Conservation (phyloP, 1,140 invertebrate genomes). For the Diabrotica undecimpunctata region DNA sequence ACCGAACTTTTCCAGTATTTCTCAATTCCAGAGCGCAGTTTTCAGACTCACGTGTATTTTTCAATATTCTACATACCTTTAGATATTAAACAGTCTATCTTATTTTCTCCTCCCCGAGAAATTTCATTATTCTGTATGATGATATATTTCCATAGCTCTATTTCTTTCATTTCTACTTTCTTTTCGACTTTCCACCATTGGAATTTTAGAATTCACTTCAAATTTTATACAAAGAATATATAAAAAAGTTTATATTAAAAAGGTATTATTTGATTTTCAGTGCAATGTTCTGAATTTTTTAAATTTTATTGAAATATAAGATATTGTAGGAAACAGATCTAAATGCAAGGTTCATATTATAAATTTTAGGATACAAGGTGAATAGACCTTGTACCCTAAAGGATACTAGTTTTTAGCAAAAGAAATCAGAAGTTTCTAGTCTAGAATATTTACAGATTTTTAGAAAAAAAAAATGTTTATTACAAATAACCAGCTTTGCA, state of each 20-base stretch:
- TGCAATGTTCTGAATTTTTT: not conserved
- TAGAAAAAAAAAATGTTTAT: too few relatives aligned
- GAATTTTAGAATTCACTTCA: constrained; percentile 10
- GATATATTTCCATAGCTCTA: constrained; percentile 37
- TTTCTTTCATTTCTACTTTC: constrained; percentile 16
- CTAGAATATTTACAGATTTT: too few relatives aligned
- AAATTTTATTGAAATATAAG: too few relatives aligned
- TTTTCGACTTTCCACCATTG: constrained; percentile 6
- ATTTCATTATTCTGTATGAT: constrained; percentile 44
- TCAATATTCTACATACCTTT: constrained; percentile 42
- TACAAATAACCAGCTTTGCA: too few relatives aligned
- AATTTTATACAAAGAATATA: constrained; percentile 2
- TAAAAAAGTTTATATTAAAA: constrained; percentile 8
- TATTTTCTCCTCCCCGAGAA: constrained; percentile 38
- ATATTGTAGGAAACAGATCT: too few relatives aligned
- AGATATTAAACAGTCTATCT: constrained; percentile 45
- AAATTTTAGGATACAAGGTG: too few relatives aligned
- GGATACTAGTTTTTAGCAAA: too few relatives aligned
- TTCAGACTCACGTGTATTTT: constrained; percentile 39
- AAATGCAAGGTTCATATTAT: too few relatives aligned
- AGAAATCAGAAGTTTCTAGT: too few relatives aligned
- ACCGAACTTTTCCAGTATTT: constrained; percentile 29
- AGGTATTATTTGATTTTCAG: constrained; percentile 19
- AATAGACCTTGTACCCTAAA: too few relatives aligned
- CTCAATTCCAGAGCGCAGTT: constrained; percentile 12